Percentiles rank a stretch among this genome's conserved stretches.
phyloP scores from a whole-genome alignment of 2,797 vertebrate genomes.

The Spinus olivaceus region DNA sequence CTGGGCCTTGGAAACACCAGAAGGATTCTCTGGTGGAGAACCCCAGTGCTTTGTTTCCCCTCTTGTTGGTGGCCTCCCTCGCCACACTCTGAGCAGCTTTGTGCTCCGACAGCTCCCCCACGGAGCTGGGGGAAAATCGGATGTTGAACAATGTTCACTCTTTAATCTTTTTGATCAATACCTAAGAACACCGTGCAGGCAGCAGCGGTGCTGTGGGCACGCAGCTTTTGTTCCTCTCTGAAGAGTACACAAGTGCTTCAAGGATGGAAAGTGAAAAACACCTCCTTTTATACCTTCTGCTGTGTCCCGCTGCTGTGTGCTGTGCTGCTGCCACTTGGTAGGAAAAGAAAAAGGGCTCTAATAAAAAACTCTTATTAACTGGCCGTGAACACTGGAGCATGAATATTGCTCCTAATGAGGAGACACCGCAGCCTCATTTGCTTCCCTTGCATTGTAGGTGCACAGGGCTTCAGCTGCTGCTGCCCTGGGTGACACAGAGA shows the following conservation, averaged over 20 bases:
- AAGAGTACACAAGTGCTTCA: not conserved
- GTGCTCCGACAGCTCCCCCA: not conserved
- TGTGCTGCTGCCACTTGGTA: not conserved
- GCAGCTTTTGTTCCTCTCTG: not conserved
- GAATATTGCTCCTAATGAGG: slow-evolving; percentile 32
- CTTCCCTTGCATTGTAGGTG: not conserved
- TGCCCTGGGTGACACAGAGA: not conserved
- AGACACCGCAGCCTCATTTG: not conserved
- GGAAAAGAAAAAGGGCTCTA: not conserved
- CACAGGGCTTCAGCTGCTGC: not conserved
- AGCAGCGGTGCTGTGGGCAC: not conserved
- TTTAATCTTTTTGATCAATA: not conserved
- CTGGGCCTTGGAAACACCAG: not conserved
- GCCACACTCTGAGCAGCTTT: accelerated
- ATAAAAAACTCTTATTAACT: slow-evolving; percentile 32
- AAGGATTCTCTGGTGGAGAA: not conserved
- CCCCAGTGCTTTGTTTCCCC: not conserved
- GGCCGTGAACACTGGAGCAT: not conserved
- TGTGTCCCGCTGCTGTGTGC: not conserved
- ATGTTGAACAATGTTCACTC: not conserved
- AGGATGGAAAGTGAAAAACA: not conserved
- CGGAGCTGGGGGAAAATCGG: not conserved
- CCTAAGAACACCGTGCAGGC: not conserved
- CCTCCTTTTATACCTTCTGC: not conserved
- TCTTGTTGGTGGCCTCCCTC: not conserved